These are phyloP conservation scores for Brachymystax lenok DNA, from an alignment of 2,797 vertebrate species.

Conservation along the genomic window DNA sequence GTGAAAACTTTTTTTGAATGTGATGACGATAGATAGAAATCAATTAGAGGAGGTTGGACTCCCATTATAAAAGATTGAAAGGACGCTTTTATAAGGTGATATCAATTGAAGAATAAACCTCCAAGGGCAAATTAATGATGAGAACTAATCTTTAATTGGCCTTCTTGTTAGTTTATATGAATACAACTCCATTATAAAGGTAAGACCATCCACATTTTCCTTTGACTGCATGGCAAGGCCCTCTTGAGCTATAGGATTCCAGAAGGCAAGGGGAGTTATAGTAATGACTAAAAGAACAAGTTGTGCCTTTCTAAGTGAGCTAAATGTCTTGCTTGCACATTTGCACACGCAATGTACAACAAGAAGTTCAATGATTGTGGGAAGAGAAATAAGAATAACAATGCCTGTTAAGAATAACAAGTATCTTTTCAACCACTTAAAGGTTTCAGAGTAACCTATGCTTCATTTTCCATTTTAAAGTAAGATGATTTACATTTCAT, in stretches of 20 bases:
- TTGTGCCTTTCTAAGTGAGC: conserved; percentile 52
- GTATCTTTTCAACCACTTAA: neutral
- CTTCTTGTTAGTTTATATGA: conserved; percentile 72
- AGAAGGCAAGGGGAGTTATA: conserved; percentile 64
- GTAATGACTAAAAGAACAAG: conserved; percentile 67
- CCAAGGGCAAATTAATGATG: conserved; percentile 79
- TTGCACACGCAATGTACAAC: conserved; percentile 45
- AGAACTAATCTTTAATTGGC: conserved; percentile 80
- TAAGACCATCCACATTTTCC: conserved; percentile 61
- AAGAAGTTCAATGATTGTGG: conserved; percentile 21
- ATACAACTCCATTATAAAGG: conserved; percentile 70
- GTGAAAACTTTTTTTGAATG: conserved; percentile 82
- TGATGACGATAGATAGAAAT: conserved; percentile 77
- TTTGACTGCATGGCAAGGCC: conserved; percentile 69
- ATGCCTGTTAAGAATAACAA: neutral
- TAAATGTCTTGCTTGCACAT: conserved; percentile 46
- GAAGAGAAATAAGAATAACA: neutral
- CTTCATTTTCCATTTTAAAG: neutral
- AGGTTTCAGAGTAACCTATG: neutral
- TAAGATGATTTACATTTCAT: neutral
- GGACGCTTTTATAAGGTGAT: conserved; percentile 81
- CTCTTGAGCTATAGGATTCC: conserved; percentile 69
- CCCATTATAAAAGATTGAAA: conserved; percentile 77
- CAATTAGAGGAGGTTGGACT: conserved; percentile 79
- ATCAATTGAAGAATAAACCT: conserved; percentile 79